phyloP scores from a whole-genome alignment of 2,113 vertebrate species.

The Pteruthius melanotis region DNA sequence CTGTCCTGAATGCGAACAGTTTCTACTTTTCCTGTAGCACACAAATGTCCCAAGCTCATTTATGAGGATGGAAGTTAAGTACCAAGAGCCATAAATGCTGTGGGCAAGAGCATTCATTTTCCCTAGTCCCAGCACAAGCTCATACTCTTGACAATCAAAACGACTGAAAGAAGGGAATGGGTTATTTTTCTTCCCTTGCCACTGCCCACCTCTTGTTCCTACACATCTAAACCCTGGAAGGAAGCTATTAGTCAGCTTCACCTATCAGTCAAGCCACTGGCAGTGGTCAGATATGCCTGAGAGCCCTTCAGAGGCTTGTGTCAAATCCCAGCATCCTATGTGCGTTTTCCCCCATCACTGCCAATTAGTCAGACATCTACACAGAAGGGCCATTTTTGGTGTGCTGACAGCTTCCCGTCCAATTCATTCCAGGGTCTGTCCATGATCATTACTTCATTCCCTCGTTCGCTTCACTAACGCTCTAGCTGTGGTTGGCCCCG shows the following conservation, averaged over 20 bases:
- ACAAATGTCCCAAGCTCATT: not conserved
- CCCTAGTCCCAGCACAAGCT: not conserved
- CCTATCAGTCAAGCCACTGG: not conserved
- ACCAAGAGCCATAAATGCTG: not conserved
- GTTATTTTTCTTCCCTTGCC: not conserved
- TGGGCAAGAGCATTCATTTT: not conserved
- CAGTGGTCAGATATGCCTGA: not conserved
- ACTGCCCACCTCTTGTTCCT: not conserved
- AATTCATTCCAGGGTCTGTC: not conserved
- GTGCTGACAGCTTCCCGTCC: not conserved
- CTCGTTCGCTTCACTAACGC: rapidly evolving
- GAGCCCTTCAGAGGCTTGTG: not conserved
- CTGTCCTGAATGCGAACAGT: not conserved
- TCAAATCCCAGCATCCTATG: not conserved
- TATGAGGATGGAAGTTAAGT: rapidly evolving
- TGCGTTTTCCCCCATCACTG: not conserved
- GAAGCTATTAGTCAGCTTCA: not conserved
- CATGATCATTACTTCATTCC: not conserved
- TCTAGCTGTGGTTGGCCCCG: not conserved
- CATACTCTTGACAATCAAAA: not conserved
- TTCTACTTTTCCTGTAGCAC: not conserved
- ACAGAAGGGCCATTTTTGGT: not conserved
- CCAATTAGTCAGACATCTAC: not conserved
- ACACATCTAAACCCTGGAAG: not conserved
- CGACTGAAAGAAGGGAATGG: not conserved